These are phyloP conservation scores for Xestia sexstrigata DNA, from an alignment of 2,888 invertebrate genomes.

Conservation along the genomic window DNA sequence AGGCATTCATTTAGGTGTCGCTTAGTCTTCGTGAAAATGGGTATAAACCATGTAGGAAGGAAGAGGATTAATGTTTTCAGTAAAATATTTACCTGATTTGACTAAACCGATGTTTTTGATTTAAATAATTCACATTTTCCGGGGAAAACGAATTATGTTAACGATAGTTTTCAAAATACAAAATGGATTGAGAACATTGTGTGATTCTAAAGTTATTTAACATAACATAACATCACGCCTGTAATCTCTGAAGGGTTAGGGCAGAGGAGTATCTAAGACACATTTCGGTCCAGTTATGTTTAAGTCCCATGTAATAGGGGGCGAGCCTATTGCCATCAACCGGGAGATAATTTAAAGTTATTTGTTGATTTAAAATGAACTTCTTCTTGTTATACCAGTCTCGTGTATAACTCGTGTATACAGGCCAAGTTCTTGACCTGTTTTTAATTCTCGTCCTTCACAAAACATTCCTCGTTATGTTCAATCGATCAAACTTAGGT, in stretches of 20 bases:
- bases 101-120: conserved; percentile 16
- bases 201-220: too few relatives aligned
- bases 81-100: conserved; percentile 8
- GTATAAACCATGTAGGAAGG: not conserved
- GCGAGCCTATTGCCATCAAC: too few relatives aligned
- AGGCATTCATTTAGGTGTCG: not conserved
- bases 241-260: too few relatives aligned
- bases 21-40: not conserved
- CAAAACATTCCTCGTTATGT: not conserved
- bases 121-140: conserved; percentile 6
- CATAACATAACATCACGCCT: too few relatives aligned
- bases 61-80: not conserved
- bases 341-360: too few relatives aligned
- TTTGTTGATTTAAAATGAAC: too few relatives aligned
- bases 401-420: not conserved
- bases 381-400: not conserved
- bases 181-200: too few relatives aligned
- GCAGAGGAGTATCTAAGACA: too few relatives aligned
- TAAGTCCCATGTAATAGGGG: too few relatives aligned
- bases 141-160: conserved; percentile 28
- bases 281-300: too few relatives aligned
- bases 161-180: conserved; percentile 2
- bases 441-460: not conserved
- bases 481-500: not conserved
- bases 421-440: not conserved